Base-by-base conservation (phyloP, 2,888 invertebrate genomes). In the Trichopoda pennipes region DNA sequence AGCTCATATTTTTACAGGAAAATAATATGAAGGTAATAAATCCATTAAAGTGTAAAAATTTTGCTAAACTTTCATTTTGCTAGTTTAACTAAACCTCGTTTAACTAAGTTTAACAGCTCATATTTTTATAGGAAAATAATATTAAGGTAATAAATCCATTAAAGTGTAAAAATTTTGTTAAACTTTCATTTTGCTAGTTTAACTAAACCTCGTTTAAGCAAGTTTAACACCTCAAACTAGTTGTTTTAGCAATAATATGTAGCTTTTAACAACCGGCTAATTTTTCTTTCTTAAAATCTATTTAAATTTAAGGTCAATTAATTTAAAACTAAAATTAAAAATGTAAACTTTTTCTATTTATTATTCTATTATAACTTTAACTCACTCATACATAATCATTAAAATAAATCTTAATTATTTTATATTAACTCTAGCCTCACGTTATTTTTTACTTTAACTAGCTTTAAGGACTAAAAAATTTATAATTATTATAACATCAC, bases 381-480 rank as follows among this genome's bases (percentile, higher is more conserved):
- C 56, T 4, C 2, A 16, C 12, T 21, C 28, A 21, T 32, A 53
- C 61, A 68, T 51, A 49, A 44, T 55, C 63, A 64, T 19, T 44
- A 1, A 44, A 21, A 35, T 12, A 21, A 16, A 49, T 17, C 38
- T 58, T 56, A 58, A 61, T 76, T 55, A 69, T 47, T 61, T 76
- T 23, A 38, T 14, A 53, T 28, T 32, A 28, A 2, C 6, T 42
- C n/a, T 51, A 74, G 47, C 44, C 19, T 64, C 53, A 73, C 19
- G 51, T 49, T 32, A 32, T 32, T 28, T 73, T 63, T 63, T 44
- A 23, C 7, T 44, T 73, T 56, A 23, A 74, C 14, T 64, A 74
- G 64, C 35, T 47, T 64, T 64, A 64, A 74, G 53, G 38, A 55
- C 32, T 12, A 73, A 47, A 55, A 28, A 53, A 53, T 19, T 44